A percentile compares a stretch with the other conserved stretches of the same genome.
These are phyloP conservation scores for Echinometra lucunter DNA, from an alignment of 53 echinoderm and acorn worm species.

Conservation along the genomic window DNA sequence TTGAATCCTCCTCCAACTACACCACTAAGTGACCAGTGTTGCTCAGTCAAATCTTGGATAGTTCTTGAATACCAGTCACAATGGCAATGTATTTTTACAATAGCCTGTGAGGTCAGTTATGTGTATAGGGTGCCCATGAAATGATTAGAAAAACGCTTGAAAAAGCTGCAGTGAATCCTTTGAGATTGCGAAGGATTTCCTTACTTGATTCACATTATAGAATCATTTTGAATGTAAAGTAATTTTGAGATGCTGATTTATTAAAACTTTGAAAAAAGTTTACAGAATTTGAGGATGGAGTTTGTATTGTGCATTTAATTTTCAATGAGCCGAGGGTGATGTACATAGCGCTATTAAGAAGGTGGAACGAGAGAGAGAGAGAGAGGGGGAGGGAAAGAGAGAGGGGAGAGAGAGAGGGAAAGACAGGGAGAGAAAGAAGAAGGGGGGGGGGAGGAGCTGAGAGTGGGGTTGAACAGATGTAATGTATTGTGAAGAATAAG, in stretches of 20 bases:
- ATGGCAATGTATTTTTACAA: no score
- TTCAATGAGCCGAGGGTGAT: neutral
- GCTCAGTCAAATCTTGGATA: no score
- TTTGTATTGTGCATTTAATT: neutral
- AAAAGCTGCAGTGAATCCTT: neutral
- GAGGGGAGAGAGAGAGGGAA: neutral
- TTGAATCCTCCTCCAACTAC: no score
- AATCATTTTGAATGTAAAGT: slow-evolving; percentile 5
- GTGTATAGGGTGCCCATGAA: no score
- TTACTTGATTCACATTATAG: neutral
- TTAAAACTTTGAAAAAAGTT: slow-evolving; percentile 37
- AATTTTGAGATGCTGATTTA: slow-evolving; percentile 20
- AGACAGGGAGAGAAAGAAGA: neutral
- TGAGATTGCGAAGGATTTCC: neutral
- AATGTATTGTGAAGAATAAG: no score
- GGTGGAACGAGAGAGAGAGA: neutral
- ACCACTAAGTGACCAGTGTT: no score
- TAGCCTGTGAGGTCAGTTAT: no score
- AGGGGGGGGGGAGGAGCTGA: no score
- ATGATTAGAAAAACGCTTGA: no score
- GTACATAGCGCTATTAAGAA: neutral
- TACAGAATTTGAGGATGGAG: neutral
- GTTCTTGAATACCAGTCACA: no score
- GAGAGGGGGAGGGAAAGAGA: neutral
- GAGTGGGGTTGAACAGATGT: neutral